Evolutionary conservation across 2,888 invertebrate species (phyloP).

Genomic region (Aporophyla lueneburgensis): DNA sequence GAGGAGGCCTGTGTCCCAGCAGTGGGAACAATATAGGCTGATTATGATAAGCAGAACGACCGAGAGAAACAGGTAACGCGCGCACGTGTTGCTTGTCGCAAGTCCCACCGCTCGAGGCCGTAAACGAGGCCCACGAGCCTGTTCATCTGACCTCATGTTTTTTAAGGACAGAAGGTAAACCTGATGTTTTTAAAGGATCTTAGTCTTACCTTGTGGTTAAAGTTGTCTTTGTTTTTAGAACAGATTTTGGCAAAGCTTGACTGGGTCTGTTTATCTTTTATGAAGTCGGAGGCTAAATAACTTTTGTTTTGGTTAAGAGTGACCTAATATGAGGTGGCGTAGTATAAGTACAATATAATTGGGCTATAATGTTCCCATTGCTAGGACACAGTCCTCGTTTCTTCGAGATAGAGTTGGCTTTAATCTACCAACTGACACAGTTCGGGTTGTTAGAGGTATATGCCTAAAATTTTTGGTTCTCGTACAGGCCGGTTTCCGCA

Average conservation of each 20-base stretch:
- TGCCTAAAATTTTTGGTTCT: not conserved
- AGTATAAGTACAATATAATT: not conserved
- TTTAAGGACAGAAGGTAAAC: slow-evolving; percentile 9
- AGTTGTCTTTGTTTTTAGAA: slow-evolving; percentile 21
- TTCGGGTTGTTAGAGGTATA: not conserved
- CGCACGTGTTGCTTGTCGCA: too few species aligned
- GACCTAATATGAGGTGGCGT: not conserved
- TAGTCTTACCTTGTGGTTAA: not conserved
- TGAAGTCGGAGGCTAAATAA: not conserved
- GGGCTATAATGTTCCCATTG: not conserved
- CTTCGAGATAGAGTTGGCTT: not conserved
- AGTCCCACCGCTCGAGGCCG: not conserved
- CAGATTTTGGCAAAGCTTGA: slow-evolving; percentile 3
- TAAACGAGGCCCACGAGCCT: not conserved
- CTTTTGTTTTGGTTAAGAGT: not conserved
- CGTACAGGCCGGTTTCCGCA: not conserved
- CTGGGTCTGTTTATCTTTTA: not conserved
- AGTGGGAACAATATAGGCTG: too few species aligned
- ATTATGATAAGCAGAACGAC: too few species aligned
- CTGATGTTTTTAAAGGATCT: slow-evolving; percentile 29
- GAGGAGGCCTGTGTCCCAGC: too few species aligned
- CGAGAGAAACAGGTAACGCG: not conserved
- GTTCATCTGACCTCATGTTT: slow-evolving; percentile 25
- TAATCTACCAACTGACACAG: too few species aligned
- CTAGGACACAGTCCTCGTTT: not conserved